These are phyloP conservation scores for Mamestra configurata DNA, from an alignment of 1,140 invertebrate species.

Conservation along the genomic window DNA sequence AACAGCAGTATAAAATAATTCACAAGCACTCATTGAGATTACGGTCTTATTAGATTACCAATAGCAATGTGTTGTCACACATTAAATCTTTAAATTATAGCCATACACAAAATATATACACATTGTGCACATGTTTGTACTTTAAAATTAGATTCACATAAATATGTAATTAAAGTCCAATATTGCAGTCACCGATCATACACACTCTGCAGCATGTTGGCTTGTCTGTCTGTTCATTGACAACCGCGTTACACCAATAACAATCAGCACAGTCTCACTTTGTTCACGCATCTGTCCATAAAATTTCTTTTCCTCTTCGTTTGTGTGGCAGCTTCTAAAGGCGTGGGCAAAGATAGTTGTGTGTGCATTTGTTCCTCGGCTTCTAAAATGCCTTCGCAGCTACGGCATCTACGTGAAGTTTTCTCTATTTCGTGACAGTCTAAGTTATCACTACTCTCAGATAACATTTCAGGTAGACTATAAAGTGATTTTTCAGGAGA, in stretches of 20 bases:
- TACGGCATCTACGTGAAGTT: conserved; percentile 77
- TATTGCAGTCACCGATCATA: conserved; percentile 73
- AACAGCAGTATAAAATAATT: conserved; percentile 67
- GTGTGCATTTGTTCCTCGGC: conserved; percentile 78
- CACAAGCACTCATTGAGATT: conserved; percentile 84
- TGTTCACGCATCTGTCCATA: conserved; percentile 93
- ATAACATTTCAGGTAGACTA: conserved; percentile 79
- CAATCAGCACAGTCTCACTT: conserved; percentile 91
- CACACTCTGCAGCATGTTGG: conserved; percentile 79
- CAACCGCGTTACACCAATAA: conserved; percentile 54
- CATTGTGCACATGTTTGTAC: conserved; percentile 85
- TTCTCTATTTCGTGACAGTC: conserved; percentile 68
- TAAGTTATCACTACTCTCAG: conserved; percentile 79
- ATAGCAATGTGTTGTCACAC: conserved; percentile 69
- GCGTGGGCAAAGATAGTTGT: conserved; percentile 78
- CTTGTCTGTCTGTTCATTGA: conserved; percentile 52
- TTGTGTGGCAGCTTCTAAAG: conserved; percentile 81
- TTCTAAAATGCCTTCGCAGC: conserved; percentile 84
- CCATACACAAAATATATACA: conserved; percentile 85
- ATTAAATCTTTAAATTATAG: conserved; percentile 71
- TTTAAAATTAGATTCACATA: conserved; percentile 84
- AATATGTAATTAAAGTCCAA: conserved; percentile 81
- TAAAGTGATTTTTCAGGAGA: conserved; percentile 79
- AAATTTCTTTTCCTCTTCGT: conserved; percentile 91
- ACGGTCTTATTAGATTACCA: conserved; percentile 73